Conservation (phyloP, 1,140 invertebrate species). For the Saccostrea cuccullata region DNA sequence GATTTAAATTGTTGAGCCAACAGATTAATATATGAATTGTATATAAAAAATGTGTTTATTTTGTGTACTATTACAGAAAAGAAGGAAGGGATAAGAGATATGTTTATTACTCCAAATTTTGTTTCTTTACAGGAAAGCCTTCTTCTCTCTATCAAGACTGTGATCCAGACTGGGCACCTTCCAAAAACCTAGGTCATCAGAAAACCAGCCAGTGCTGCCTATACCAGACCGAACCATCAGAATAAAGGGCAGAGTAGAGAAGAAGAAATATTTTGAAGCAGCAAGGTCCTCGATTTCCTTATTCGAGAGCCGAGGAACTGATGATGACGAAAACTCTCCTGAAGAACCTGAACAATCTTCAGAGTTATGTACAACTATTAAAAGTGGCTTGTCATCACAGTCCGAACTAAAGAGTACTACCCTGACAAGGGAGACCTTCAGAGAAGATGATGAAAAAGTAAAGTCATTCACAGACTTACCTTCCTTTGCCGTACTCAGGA, state of each 20-base stretch:
- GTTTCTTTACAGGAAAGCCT: too few relatives aligned
- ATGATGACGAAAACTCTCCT: not conserved
- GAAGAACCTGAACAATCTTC: not conserved
- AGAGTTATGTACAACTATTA: not conserved
- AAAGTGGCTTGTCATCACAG: not conserved
- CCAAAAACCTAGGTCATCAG: too few relatives aligned
- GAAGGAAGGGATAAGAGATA: too few relatives aligned
- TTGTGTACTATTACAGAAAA: too few relatives aligned
- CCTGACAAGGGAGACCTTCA: not conserved
- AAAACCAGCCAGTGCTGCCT: not conserved
- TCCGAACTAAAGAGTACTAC: not conserved
- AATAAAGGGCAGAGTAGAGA: not conserved
- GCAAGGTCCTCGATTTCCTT: not conserved
- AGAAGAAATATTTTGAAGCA: not conserved
- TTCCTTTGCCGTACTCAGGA: not conserved
- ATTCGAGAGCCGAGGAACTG: not conserved
- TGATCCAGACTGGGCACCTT: too few relatives aligned
- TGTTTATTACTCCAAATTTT: too few relatives aligned
- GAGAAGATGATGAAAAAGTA: not conserved
- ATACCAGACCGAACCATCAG: not conserved
- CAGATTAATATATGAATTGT: too few relatives aligned
- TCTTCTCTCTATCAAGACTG: too few relatives aligned
- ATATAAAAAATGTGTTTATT: too few relatives aligned
- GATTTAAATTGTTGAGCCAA: too few relatives aligned
- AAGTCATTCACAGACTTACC: not conserved